phyloP scores from a whole-genome alignment of 2,888 invertebrate species.

The Agriopis leucophaearia region DNA sequence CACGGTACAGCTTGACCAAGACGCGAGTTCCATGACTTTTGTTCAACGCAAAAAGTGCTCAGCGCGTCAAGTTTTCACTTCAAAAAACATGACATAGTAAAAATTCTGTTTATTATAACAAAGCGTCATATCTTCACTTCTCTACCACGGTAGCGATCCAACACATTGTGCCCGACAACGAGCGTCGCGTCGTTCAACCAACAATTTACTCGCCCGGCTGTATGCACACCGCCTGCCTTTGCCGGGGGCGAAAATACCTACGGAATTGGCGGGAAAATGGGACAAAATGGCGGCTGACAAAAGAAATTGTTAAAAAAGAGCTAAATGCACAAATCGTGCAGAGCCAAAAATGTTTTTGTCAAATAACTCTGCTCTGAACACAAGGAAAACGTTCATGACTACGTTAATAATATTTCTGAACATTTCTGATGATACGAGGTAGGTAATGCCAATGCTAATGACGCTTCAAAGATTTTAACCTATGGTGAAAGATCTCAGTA shows the following conservation, averaged over 20 bases:
- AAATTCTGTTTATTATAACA: no score
- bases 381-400: no score
- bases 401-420: no score
- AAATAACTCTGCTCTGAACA: background rate
- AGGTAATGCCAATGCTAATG: no score
- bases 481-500: no score
- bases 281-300: background rate
- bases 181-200: constrained; percentile 47
- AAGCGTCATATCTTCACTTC: constrained; percentile 28
- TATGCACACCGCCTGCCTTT: constrained; percentile 22
- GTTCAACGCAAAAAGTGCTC: no score
- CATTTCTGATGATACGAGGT: no score
- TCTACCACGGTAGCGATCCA: constrained; percentile 35
- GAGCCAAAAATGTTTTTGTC: background rate
- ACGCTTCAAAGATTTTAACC: no score
- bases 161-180: constrained; percentile 53
- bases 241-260: constrained; percentile 12
- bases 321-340: background rate
- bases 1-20: no score
- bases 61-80: no score
- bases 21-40: no score
- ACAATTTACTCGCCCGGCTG: constrained; percentile 52
- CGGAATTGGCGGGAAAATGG: constrained; percentile 18
- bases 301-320: background rate
- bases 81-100: no score